Conservation (phyloP, 2,113 vertebrate species). For the Trematomus loennbergii region DNA sequence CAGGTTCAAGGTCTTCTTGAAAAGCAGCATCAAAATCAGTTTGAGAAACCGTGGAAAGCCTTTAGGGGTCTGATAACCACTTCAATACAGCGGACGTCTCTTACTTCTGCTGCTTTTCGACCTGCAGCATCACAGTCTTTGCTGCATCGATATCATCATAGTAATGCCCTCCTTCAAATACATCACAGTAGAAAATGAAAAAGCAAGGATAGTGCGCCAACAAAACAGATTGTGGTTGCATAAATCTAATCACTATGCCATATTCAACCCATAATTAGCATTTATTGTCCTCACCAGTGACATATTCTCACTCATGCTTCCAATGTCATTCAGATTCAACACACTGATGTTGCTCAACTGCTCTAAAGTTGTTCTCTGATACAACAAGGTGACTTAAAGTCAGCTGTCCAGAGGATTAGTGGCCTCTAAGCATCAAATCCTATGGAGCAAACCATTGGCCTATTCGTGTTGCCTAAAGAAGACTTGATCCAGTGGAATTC, state of each 20-base stretch:
- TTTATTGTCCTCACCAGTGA: slow-evolving; percentile 11
- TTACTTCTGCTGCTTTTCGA: slow-evolving; percentile 29
- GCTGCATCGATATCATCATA: slow-evolving; percentile 3
- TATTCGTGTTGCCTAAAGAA: slow-evolving; percentile 23
- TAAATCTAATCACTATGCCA: slow-evolving; percentile 25
- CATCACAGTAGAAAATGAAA: slow-evolving; percentile 22
- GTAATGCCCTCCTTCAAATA: slow-evolving; percentile 9
- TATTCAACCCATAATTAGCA: slow-evolving; percentile 30
- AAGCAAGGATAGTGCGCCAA: neutral
- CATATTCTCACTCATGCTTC: neutral
- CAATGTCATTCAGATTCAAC: slow-evolving; percentile 16
- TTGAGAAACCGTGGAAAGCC: slow-evolving; percentile 5
- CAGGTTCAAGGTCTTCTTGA: neutral
- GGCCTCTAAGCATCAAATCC: slow-evolving; percentile 30
- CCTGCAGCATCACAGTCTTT: slow-evolving; percentile 12
- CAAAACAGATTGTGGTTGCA: neutral
- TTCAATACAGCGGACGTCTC: neutral
- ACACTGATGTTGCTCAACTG: neutral
- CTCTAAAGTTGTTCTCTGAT: slow-evolving; percentile 29
- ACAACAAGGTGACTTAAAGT: slow-evolving; percentile 3
- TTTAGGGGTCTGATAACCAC: slow-evolving; percentile 13
- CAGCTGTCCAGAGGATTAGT: slow-evolving; percentile 36
- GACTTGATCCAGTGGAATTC: neutral
- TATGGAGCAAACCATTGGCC: slow-evolving; percentile 16
- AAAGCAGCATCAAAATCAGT: slow-evolving; percentile 31